phyloP scores from a whole-genome alignment of 1,140 invertebrate species.

The Drosophila micromelanica region DNA sequence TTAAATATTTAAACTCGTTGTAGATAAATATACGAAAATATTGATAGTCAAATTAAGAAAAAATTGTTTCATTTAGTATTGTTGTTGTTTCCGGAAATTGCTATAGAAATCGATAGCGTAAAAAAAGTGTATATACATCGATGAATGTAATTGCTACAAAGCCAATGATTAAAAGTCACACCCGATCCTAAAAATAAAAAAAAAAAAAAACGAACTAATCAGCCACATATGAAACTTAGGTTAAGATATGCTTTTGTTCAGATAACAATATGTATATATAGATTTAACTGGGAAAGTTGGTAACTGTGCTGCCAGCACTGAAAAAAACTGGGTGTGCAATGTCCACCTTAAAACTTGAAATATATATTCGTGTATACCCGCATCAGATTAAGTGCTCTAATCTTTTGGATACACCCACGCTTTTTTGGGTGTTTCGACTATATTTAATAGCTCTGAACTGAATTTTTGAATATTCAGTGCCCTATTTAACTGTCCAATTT shows the following conservation, averaged over 20 bases:
- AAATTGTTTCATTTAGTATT: background rate
- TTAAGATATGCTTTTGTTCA: background rate
- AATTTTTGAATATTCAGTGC: background rate
- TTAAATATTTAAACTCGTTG: background rate
- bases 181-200: too few relatives aligned
- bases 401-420: too few relatives aligned
- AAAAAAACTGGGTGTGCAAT: background rate
- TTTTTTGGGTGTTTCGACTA: too few relatives aligned
- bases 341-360: too few relatives aligned
- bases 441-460: too few relatives aligned
- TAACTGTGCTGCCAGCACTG: background rate
- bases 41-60: background rate
- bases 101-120: background rate
- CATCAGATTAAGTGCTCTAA: background rate
- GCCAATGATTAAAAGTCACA: constrained; percentile 7
- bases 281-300: background rate
- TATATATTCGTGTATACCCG: too few relatives aligned
- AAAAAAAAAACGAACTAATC: background rate
- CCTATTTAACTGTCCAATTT: background rate
- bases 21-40: background rate
- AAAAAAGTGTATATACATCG: background rate
- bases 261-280: constrained; percentile 5
- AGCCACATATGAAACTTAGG: background rate
- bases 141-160: background rate
- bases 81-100: background rate